Evolutionary conservation across 2,797 vertebrate species (phyloP).

Genomic region (Sebastes steindachneri): DNA sequence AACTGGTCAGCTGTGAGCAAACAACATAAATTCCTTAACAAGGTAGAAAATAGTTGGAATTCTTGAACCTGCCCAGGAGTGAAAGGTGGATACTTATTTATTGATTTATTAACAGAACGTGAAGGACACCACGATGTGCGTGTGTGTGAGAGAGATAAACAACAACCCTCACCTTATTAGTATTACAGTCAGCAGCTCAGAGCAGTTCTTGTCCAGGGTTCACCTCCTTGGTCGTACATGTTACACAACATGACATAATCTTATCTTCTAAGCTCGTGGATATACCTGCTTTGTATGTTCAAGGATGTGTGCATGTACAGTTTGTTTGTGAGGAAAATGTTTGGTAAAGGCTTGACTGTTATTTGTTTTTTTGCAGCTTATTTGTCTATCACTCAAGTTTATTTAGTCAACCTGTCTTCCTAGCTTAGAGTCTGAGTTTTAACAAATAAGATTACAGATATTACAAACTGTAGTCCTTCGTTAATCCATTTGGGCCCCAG

Average conservation of each 20-base stretch:
- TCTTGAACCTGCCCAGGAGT: neutral
- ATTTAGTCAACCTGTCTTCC: neutral
- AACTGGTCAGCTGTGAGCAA: slow-evolving; percentile 5
- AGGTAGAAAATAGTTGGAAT: neutral
- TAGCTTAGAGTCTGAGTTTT: neutral
- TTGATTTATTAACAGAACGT: neutral
- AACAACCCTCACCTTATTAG: neutral
- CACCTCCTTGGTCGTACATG: neutral
- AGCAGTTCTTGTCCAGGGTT: neutral
- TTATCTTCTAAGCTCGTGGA: neutral
- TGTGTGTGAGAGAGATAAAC: neutral
- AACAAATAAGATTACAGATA: neutral
- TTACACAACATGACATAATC: neutral
- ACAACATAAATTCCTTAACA: slow-evolving; percentile 8
- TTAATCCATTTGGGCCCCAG: neutral
- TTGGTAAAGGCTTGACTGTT: neutral
- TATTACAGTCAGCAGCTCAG: neutral
- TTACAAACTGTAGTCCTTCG: neutral
- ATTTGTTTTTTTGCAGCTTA: neutral
- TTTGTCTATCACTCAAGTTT: neutral
- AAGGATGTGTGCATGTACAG: neutral
- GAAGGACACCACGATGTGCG: neutral
- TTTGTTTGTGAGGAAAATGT: neutral
- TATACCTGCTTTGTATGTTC: neutral
- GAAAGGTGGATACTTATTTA: neutral